phyloP scores from a whole-genome alignment of 1,140 invertebrate genomes.

The Psix sp. region DNA sequence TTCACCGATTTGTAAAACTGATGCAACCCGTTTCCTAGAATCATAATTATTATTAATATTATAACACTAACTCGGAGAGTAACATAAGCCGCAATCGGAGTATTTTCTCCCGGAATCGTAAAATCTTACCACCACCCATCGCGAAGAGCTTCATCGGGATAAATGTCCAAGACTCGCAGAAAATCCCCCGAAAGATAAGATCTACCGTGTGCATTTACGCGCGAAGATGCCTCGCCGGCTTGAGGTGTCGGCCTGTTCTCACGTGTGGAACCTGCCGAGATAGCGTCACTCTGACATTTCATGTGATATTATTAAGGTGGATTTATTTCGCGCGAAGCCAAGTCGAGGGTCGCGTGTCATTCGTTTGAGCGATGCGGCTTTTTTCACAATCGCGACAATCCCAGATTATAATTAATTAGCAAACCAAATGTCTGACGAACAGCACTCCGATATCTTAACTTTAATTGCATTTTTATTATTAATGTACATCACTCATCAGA shows the following conservation, averaged over 20 bases:
- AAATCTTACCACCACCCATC: conserved; percentile 51
- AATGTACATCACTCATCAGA: no score
- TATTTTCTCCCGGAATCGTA: conserved; percentile 37
- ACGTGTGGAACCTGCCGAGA: conserved; percentile 65
- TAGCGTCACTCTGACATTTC: conserved; percentile 66
- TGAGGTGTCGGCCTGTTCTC: conserved; percentile 72
- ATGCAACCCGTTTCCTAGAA: no score
- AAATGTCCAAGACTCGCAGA: conserved; percentile 52
- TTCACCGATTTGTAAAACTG: conserved; percentile 4
- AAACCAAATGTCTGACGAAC: no score
- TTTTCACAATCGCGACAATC: no score
- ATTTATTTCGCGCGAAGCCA: conserved; percentile 67
- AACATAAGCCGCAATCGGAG: conserved; percentile 12
- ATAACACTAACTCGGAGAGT: conserved; percentile 9
- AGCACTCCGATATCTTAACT: no score
- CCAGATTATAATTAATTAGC: no score
- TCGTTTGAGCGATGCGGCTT: conserved; percentile 3
- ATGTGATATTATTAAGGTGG: conserved; percentile 71
- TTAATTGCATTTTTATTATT: no score
- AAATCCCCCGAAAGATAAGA: conserved; percentile 60
- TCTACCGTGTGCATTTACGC: conserved; percentile 62
- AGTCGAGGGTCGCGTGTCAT: conserved; percentile 38
- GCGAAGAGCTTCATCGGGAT: conserved; percentile 51
- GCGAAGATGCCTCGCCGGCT: conserved; percentile 57
- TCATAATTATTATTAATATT: background rate